Evolutionary conservation across 2,113 vertebrate genomes (phyloP).

Genomic region (Dasypus novemcinctus): DNA sequence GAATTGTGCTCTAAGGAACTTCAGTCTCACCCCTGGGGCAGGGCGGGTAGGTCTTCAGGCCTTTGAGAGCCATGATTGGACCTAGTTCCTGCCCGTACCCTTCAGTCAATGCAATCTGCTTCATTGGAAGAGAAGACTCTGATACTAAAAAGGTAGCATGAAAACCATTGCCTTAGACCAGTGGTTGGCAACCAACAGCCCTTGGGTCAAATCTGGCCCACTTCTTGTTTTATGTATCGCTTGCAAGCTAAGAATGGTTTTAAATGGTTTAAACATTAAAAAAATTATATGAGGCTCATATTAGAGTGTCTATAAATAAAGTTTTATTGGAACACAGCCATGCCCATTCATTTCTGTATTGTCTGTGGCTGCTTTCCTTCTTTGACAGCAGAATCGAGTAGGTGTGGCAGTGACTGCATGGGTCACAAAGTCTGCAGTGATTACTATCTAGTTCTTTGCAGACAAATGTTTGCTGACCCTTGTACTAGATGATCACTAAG

Average conservation of each 20-base stretch:
- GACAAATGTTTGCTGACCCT: not conserved
- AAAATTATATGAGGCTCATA: not conserved
- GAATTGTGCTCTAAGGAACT: not conserved
- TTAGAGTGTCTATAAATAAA: conserved; percentile 12
- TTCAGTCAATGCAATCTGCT: conserved; percentile 13
- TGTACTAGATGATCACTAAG: not conserved
- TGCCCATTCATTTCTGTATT: no score
- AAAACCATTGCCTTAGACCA: not conserved
- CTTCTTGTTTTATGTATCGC: not conserved
- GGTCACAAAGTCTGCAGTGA: not conserved
- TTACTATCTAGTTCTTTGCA: not conserved
- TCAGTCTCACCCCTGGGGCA: not conserved
- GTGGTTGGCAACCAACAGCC: not conserved
- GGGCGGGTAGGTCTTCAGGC: not conserved
- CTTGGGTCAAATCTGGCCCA: not conserved
- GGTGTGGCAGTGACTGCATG: not conserved
- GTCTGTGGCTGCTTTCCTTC: not conserved
- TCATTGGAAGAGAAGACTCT: not conserved
- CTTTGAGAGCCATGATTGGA: not conserved
- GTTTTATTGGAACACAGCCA: no score
- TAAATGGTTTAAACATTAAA: not conserved
- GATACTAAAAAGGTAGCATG: not conserved
- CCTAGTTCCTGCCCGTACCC: not conserved
- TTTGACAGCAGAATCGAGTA: not conserved
- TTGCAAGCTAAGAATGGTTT: not conserved